phyloP scores from a whole-genome alignment of 2,797 vertebrate genomes.

The Simalia tracyae region DNA sequence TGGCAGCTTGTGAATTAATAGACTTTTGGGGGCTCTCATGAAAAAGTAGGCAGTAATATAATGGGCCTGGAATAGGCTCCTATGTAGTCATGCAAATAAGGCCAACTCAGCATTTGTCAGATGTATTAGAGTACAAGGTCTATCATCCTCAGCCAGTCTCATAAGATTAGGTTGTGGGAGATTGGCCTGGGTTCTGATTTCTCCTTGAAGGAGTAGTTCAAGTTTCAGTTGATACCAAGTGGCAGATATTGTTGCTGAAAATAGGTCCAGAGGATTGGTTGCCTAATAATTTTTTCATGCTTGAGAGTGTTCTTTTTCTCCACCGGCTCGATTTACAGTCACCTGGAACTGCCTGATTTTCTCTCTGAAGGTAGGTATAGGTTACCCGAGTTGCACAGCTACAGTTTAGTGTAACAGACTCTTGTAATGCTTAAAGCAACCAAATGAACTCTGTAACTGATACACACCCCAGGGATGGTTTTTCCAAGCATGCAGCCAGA shows the following conservation, averaged over 20 bases:
- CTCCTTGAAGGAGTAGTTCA: slow-evolving; percentile 22
- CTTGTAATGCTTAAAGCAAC: slow-evolving; percentile 48
- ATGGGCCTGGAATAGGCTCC: background rate
- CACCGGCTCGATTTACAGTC: slow-evolving; percentile 56
- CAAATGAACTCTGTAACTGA: slow-evolving; percentile 29
- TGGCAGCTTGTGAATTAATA: background rate
- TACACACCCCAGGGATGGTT: background rate
- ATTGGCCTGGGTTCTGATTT: slow-evolving; percentile 23
- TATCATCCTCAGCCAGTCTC: background rate
- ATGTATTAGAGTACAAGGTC: background rate
- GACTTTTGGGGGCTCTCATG: background rate
- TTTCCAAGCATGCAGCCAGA: background rate
- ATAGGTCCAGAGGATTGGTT: slow-evolving; percentile 54
- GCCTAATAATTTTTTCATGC: slow-evolving; percentile 78
- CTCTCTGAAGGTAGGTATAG: slow-evolving; percentile 34
- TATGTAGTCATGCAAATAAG: background rate
- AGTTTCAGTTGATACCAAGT: slow-evolving; percentile 19
- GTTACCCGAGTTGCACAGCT: slow-evolving; percentile 28
- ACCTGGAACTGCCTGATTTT: slow-evolving; percentile 22
- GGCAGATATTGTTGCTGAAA: slow-evolving; percentile 56
- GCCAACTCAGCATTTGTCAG: background rate
- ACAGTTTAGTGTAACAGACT: slow-evolving; percentile 63
- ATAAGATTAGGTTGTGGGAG: background rate
- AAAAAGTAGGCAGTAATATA: background rate
- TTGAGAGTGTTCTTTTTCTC: slow-evolving; percentile 48